Percentiles rank a stretch among this genome's conserved stretches.
Conservation (phyloP, 2,113 vertebrate genomes). For the Corythoichthys haematopterus region DNA sequence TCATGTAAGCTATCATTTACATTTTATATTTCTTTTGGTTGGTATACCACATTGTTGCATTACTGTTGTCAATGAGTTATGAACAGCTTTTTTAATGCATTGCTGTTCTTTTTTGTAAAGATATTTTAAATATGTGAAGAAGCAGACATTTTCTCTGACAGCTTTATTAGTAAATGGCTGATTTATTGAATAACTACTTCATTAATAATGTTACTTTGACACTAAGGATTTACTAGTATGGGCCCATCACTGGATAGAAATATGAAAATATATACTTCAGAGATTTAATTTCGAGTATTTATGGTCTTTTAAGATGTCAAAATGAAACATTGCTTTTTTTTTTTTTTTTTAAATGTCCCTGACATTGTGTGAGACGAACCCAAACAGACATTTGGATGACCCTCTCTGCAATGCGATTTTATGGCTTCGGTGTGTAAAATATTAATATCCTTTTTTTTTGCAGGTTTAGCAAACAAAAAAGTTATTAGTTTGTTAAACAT, state of each 20-base stretch:
- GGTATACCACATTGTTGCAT: neutral
- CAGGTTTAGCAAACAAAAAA: neutral
- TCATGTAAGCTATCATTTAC: neutral
- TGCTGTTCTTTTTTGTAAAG: constrained; percentile 8
- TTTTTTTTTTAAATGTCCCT: neutral
- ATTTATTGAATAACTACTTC: constrained; percentile 23
- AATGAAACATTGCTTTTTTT: neutral
- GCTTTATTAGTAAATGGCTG: constrained; percentile 5
- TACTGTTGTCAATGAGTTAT: neutral
- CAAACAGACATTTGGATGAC: neutral
- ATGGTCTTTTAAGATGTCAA: neutral
- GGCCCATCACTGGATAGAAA: neutral
- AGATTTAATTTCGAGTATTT: neutral
- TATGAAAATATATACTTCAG: neutral
- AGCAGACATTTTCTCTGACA: constrained; percentile 26
- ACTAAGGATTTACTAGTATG: neutral
- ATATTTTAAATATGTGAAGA: constrained; percentile 3
- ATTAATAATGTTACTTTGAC: constrained; percentile 6
- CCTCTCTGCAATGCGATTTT: neutral
- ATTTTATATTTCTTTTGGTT: neutral
- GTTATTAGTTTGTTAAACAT: neutral
- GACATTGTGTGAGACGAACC: neutral
- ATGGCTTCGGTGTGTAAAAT: neutral
- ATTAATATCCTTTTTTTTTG: too few species aligned
- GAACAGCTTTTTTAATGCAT: constrained; percentile 30